Evolutionary conservation across 1,140 invertebrate genomes (phyloP), one percentile per base, ranked within the genome.

Genomic region (Manduca sexta): DNA sequence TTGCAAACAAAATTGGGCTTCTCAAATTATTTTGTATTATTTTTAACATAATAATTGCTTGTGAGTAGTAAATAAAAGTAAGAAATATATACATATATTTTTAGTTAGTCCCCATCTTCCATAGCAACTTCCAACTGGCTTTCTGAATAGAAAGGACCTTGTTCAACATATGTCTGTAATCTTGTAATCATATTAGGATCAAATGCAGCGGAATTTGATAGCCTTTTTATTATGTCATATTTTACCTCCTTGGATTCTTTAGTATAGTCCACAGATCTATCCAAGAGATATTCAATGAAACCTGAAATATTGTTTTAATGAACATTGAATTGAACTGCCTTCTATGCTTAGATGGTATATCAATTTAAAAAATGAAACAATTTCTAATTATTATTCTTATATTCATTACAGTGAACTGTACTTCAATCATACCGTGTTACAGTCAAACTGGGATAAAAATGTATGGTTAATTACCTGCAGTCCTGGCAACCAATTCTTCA

Each of bases 191-290:
- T 91, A 33, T 86, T 84, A 6, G 86, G 68, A 52, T 93, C 90
- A 73, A 95, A 94, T 48, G 91, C 87, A 1, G 71, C 64, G 31
- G 92, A 91, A n/a, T 88, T 80, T 1, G 89, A 84, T 17, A 96
- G 71, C 38, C 86, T 83, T 57, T 88, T 87, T 5, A 96, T 87
- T 13, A 96, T 87, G 51, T 90, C 88, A 80, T 90, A 95, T 69
- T 95, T 96, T 0, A 84, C 71, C 63, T 93, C 91, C 69, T 92
- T 93, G 15, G 90, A 91, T 48, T 92, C 89, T 66, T 93, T 94
- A 44, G 88, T 88, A 1, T 88, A 83, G 69, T 94, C 92, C 1
- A 88, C 82, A 42, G 88, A 87, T 18, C 94, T 82, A 64, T 95
- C 91, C 2, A 96, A 67, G 2, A 96, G 72, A 72, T 92, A 95